Conservation (phyloP, 2,797 vertebrate species). For the Siniperca obscura region DNA sequence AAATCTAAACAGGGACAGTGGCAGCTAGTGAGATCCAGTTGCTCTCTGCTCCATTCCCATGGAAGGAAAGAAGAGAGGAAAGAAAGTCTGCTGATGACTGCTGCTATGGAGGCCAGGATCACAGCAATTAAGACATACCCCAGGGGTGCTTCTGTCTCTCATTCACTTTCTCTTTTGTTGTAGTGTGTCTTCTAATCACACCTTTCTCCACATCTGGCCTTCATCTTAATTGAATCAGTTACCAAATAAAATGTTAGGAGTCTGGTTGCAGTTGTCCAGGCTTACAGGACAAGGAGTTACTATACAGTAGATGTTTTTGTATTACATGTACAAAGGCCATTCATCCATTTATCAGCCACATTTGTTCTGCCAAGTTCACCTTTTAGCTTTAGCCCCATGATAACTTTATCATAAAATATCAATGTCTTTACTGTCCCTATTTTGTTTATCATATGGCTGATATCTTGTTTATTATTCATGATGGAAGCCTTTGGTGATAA, state of each 20-base stretch:
- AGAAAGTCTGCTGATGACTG: constrained; percentile 48
- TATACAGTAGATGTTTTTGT: constrained; percentile 43
- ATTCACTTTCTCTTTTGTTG: constrained; percentile 48
- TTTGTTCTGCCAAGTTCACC: constrained; percentile 56
- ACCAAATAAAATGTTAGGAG: constrained; percentile 51
- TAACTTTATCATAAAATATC: constrained; percentile 46
- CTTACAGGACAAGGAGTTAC: constrained; percentile 33
- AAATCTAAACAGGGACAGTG: constrained; percentile 66
- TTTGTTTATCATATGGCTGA: constrained; percentile 63
- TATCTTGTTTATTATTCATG: constrained; percentile 65
- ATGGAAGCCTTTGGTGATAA: constrained; percentile 61
- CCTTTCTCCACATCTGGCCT: constrained; percentile 72
- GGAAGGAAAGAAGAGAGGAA: constrained; percentile 54
- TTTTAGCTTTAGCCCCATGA: constrained; percentile 50
- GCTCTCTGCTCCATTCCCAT: constrained; percentile 59
- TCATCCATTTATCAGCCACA: constrained; percentile 38
- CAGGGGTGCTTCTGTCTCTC: constrained; percentile 61
- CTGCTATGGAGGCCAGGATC: constrained; percentile 55
- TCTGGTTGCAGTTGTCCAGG: constrained; percentile 54
- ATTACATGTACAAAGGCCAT: constrained; percentile 29
- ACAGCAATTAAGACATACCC: constrained; percentile 66
- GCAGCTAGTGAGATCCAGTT: constrained; percentile 75
- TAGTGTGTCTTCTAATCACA: constrained; percentile 60
- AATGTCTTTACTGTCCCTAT: constrained; percentile 37
- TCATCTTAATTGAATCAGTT: constrained; percentile 64